Base-by-base conservation (phyloP, 2,113 vertebrate genomes). In the Oophaga pumilio region DNA sequence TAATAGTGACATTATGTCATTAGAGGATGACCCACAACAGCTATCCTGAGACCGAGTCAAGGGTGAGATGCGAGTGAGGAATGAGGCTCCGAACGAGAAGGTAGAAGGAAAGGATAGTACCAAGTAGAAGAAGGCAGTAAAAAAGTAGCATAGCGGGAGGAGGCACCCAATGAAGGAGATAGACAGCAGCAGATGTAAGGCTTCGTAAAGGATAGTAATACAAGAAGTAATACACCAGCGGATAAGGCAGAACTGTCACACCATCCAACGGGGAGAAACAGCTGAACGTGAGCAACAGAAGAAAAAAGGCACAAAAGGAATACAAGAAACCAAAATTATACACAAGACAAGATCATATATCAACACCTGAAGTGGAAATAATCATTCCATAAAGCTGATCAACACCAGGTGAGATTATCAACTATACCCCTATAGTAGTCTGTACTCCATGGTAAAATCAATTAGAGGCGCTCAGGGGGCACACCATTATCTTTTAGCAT, bases 1-100 rank as follows among this genome's bases (percentile, higher is more conserved):
- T 88, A 66, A 76, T 88, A 83, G 80, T 49, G 43, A 53, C 69
- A 88, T 88, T 74, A 88, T 2, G 71, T 88, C 86, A 88, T 73
- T 3, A 56, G n/a, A n/a, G 57, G 80, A 88, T 64, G 80, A 8
- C 68, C 86, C 20, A 52, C n/a, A 76, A 64, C 28, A 84, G 26
- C 43, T 84, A 62, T 81, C 57, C 85, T 71, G 52, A 81, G 85
- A 73, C 64, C 49, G 43, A 80, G 77, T 9, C 62, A 77, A 17
- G 77, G 74, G 80, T 69, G 52, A 1, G 53, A 83, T 24, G 64
- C 50, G n/a, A 86, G 26, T 18, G 74, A 89, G 87, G 73, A 56
- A 56, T 11, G 17, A 87, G 87, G 50, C 22, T 84, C 6, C 6
- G 71, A 59, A 83, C 82, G 52, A 81, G 28, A n/a, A 57, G 80